Conservation (phyloP, 2,888 invertebrate genomes). For the Drosophila mettleri region DNA sequence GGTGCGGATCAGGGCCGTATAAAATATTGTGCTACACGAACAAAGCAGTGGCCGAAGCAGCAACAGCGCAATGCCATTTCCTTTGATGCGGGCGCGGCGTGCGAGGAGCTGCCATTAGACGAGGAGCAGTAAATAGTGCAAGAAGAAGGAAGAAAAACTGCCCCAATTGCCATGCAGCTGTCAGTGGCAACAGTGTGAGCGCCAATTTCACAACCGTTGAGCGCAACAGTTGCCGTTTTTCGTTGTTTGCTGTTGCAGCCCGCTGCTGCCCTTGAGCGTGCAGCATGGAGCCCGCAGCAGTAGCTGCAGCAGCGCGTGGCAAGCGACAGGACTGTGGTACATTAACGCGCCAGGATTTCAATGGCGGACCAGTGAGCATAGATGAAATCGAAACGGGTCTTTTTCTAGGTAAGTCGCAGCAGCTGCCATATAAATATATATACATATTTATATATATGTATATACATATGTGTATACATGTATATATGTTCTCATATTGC, state of each 20-base stretch:
- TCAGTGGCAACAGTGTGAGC: slow-evolving; percentile 13
- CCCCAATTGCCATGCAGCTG: slow-evolving; percentile 13
- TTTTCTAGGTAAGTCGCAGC: slow-evolving; percentile 77
- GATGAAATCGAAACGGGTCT: slow-evolving; percentile 84
- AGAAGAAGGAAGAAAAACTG: not conserved
- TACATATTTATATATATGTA: not conserved
- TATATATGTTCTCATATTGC: slow-evolving; percentile 59
- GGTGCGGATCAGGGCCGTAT: slow-evolving; percentile 36
- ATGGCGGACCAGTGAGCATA: slow-evolving; percentile 85
- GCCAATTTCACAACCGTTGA: slow-evolving; percentile 4
- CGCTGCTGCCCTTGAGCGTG: slow-evolving; percentile 21
- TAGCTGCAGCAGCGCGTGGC: slow-evolving; percentile 21
- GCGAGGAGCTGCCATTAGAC: slow-evolving; percentile 17
- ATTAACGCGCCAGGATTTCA: slow-evolving; percentile 83
- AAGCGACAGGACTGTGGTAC: slow-evolving; percentile 59
- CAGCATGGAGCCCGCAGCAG: slow-evolving; percentile 7
- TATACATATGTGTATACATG: not conserved
- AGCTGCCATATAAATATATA: not conserved
- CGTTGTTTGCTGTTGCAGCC: slow-evolving; percentile 1
- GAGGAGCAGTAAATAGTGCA: slow-evolving; percentile 21
- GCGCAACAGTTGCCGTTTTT: slow-evolving; percentile 44
- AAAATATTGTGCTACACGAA: slow-evolving; percentile 18
- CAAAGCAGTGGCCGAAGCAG: slow-evolving; percentile 2
- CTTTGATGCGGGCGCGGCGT: slow-evolving; percentile 11
- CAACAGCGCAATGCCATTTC: slow-evolving; percentile 27